A percentile compares a stretch with the other conserved stretches of the same genome.
phyloP scores from a whole-genome alignment of 1,140 invertebrate species.

The Babylonia areolata region DNA sequence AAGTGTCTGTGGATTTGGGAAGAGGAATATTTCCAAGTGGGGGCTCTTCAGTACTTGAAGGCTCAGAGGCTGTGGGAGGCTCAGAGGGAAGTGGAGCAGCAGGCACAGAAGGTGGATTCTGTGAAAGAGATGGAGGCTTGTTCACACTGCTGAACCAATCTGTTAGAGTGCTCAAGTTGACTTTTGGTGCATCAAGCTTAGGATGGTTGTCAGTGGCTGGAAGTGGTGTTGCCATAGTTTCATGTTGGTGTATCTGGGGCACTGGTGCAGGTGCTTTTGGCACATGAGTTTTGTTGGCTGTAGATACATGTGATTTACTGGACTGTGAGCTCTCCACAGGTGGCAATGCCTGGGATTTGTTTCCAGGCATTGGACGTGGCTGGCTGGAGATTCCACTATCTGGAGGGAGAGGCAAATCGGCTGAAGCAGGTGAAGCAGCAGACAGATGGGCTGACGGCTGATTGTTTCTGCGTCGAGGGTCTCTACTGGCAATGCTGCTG shows the following conservation, averaged over 20 bases:
- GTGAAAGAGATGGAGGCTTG: not conserved
- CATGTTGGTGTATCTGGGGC: not conserved
- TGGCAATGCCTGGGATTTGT: not conserved
- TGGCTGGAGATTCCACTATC: not conserved
- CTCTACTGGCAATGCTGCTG: slow-evolving; percentile 28
- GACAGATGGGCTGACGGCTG: not conserved
- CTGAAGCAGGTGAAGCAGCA: not conserved
- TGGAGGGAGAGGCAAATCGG: not conserved
- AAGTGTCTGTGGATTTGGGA: not conserved
- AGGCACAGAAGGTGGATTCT: not conserved
- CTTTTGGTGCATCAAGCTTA: not conserved
- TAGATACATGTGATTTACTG: not conserved
- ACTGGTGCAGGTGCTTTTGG: not conserved
- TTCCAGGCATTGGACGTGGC: not conserved
- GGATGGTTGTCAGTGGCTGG: not conserved
- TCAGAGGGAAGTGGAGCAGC: not conserved
- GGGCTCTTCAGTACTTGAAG: not conserved
- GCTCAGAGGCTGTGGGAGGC: not conserved
- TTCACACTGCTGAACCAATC: slow-evolving; percentile 22
- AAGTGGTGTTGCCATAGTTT: not conserved
- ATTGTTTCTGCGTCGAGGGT: slow-evolving; percentile 31
- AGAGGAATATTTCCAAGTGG: slow-evolving; percentile 30
- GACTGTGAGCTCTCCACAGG: not conserved
- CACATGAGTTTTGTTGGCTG: not conserved
- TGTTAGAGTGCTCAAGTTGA: slow-evolving; percentile 2